A percentile compares a stretch with the other conserved stretches of the same genome.
Conservation (phyloP, 2,797 vertebrate species). For the Danio choprae region DNA sequence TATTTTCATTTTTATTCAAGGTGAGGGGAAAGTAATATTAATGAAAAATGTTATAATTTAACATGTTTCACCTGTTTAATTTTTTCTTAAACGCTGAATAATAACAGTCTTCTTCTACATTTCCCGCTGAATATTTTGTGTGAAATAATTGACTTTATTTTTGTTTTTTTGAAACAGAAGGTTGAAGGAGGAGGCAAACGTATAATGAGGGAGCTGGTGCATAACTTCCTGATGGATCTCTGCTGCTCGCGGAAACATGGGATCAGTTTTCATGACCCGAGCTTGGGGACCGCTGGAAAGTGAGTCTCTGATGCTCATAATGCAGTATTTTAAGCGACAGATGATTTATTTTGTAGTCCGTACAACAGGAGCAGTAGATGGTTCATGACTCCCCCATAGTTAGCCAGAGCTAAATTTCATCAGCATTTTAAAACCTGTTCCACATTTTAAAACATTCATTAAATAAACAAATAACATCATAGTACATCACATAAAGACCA, state of each 20-base stretch:
- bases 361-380: too few species aligned
- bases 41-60: background rate
- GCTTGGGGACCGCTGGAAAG: conserved; percentile 89
- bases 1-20: background rate
- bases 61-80: background rate
- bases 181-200: conserved; percentile 75
- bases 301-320: conserved; percentile 61
- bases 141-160: too few species aligned
- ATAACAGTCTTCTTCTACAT: background rate
- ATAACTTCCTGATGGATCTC: conserved; percentile 89
- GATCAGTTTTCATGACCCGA: conserved; percentile 90
- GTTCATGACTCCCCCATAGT: too few species aligned
- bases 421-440: too few species aligned
- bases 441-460: too few species aligned
- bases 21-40: background rate
- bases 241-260: conserved; percentile 95
- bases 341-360: too few species aligned
- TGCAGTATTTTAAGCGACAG: too few species aligned
- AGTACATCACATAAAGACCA: too few species aligned
- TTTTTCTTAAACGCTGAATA: background rate
- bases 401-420: too few species aligned
- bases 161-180: too few species aligned
- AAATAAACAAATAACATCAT: too few species aligned
- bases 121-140: background rate
- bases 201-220: conserved; percentile 84